Conservation (phyloP, 2,888 invertebrate genomes). For the Drosophila rellima region DNA sequence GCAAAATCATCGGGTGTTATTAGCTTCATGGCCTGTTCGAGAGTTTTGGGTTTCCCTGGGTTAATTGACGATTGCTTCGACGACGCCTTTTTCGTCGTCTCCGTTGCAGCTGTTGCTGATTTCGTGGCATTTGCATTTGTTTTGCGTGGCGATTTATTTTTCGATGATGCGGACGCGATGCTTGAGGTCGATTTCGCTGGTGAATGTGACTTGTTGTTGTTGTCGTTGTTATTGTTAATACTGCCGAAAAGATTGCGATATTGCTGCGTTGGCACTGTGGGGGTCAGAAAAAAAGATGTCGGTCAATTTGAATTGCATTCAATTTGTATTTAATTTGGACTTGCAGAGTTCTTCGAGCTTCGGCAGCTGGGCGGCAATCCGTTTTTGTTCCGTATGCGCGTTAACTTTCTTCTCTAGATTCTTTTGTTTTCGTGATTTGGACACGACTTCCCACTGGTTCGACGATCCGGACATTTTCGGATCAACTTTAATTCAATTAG, state of each 20-base stretch:
- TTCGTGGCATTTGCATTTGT: slow-evolving; percentile 30
- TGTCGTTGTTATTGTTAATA: slow-evolving; percentile 38
- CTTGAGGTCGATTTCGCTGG: slow-evolving; percentile 70
- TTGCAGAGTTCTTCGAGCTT: slow-evolving; percentile 92
- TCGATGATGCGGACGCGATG: slow-evolving; percentile 53
- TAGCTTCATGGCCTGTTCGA: slow-evolving; percentile 80
- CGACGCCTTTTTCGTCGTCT: slow-evolving; percentile 2
- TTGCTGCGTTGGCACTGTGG: slow-evolving; percentile 89
- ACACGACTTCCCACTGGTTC: slow-evolving; percentile 90
- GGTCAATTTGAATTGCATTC: background rate
- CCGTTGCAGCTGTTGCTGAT: slow-evolving; percentile 15
- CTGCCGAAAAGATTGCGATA: slow-evolving; percentile 87
- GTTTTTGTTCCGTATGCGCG: slow-evolving; percentile 87
- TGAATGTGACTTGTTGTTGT: slow-evolving; percentile 51
- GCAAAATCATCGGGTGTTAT: slow-evolving; percentile 88
- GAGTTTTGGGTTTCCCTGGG: slow-evolving; percentile 74
- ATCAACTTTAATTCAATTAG: slow-evolving; percentile 36
- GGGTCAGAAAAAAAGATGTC: slow-evolving; percentile 41
- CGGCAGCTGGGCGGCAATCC: slow-evolving; percentile 87
- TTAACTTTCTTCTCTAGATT: slow-evolving; percentile 86
- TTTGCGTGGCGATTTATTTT: slow-evolving; percentile 48
- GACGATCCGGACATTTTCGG: slow-evolving; percentile 50
- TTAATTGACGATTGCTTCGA: slow-evolving; percentile 39
- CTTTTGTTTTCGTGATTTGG: slow-evolving; percentile 88
- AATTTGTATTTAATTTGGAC: slow-evolving; percentile 82